Evolutionary conservation across 2,113 vertebrate genomes (phyloP), one percentile per base, ranked within the genome.

Genomic region (Poeciliopsis prolifica): DNA sequence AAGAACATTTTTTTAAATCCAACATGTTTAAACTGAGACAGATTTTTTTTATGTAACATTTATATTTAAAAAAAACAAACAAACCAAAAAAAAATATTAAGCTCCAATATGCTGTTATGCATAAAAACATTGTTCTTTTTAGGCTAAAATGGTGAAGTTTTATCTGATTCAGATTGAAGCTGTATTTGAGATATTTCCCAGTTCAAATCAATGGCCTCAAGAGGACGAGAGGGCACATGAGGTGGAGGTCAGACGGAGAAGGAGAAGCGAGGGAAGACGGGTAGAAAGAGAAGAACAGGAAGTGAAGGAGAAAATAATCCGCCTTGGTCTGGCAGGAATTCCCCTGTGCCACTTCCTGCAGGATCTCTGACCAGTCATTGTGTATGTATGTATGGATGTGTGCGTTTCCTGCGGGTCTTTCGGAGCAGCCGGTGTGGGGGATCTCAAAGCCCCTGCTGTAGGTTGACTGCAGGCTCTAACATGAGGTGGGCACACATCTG

Each of bases 381-480:
- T 88, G 82, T 80, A 37, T 77, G 74, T 82, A 8, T 29, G 83
- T 64, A 31, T 80, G 74, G 54, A 61, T 72, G 51, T 67, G 72
- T 72, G 62, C 48, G 73, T 84, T 88, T 91, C 86, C 89, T 92
- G 79, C 75, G 62, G 88, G 89, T 86, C 37, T 75, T 89, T 88
- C 92, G 82, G 84, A 87, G 92, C 64, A 75, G 79, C 81, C 87
- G 80, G 86, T 74, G 85, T 88, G 87, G 86, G 88, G 88, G 89
- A 84, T 89, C 87, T 91, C 92, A 93, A 84, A 89, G 86, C 67
- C 82, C 79, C 86, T 88, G 89, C 87, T 92, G 86, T 81, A 89
- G 91, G 88, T 88, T 92, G 87, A 93, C 92, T 93, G 87, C 88
- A 86, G 89, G 93, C 90, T 88, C 89, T 89, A 87, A 89, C 82